Conservation (phyloP, 2,888 invertebrate genomes). For the Cheilosia vernalis region DNA sequence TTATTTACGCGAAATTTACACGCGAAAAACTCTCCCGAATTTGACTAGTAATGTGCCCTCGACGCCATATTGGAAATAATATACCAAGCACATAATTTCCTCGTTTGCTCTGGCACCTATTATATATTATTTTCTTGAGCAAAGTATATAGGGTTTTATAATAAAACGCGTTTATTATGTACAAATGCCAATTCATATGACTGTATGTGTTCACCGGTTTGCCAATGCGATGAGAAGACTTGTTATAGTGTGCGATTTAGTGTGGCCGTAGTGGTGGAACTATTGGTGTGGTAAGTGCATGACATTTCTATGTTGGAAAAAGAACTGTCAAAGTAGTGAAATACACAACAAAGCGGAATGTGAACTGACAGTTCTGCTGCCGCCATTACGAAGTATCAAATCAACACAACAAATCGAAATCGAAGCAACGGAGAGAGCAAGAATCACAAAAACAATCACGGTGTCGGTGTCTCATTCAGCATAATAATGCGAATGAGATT, state of each 20-base stretch:
- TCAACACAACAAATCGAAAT: constrained; percentile 56
- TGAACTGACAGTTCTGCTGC: constrained; percentile 46
- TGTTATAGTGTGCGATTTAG: constrained; percentile 15
- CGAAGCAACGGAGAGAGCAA: constrained; percentile 16
- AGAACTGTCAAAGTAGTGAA: constrained; percentile 63
- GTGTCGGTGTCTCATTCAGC: background rate
- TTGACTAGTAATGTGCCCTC: constrained; percentile 59
- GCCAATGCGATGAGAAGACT: constrained; percentile 20
- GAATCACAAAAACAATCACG: constrained; percentile 55
- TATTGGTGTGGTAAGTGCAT: constrained; percentile 57
- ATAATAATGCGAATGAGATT: background rate
- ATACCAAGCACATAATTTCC: constrained; percentile 57
- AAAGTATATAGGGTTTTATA: constrained; percentile 39
- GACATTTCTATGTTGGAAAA: constrained; percentile 51
- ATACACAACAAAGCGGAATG: constrained; percentile 65
- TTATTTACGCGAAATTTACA: constrained; percentile 57
- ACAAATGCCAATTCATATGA: constrained; percentile 43
- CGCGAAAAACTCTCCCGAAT: constrained; percentile 57
- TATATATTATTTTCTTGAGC: constrained; percentile 18
- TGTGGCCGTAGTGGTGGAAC: constrained; percentile 7
- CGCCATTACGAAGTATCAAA: constrained; percentile 35
- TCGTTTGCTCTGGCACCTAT: constrained; percentile 39
- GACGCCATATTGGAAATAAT: constrained; percentile 77
- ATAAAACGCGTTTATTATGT: constrained; percentile 57
- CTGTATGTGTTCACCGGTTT: constrained; percentile 65